A percentile compares a stretch with the other conserved stretches of the same genome.
Evolutionary conservation across 2,888 invertebrate species (phyloP).

Genomic region (Euspilapteryx auroguttella): DNA sequence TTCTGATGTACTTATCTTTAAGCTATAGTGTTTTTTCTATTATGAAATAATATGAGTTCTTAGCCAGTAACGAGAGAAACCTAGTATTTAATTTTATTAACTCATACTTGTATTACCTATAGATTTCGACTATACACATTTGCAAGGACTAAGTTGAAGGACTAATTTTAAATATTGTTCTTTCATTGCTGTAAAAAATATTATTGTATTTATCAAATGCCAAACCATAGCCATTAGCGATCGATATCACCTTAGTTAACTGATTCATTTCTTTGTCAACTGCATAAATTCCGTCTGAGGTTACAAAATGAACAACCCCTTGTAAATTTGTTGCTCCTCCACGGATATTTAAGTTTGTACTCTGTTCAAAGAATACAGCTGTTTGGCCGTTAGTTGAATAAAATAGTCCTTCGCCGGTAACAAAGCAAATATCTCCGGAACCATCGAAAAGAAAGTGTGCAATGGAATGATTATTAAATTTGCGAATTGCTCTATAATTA

Average conservation of each 20-base stretch:
- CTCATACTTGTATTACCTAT: no score
- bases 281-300: constrained; percentile 24
- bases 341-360: constrained; percentile 17
- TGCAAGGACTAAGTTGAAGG: no score
- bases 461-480: constrained; percentile 18
- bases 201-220: constrained; percentile 29
- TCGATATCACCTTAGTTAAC: constrained; percentile 13
- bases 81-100: no score
- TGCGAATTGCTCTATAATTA: constrained; percentile 11
- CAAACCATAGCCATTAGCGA: constrained; percentile 24
- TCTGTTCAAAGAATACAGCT: constrained; percentile 15
- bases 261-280: constrained; percentile 16
- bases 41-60: no score
- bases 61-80: no score
- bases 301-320: constrained; percentile 21
- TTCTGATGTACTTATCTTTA: no score
- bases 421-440: constrained; percentile 18
- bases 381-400: constrained; percentile 13
- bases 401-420: constrained; percentile 20
- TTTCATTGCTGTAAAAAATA: constrained; percentile 26
- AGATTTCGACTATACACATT: no score
- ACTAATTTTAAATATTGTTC: constrained; percentile 24
- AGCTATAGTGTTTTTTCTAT: no score
- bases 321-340: constrained; percentile 19
- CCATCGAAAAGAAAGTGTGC: constrained; percentile 23